phyloP scores from a whole-genome alignment of 2,888 invertebrate genomes.

The Amphipyra berbera region DNA sequence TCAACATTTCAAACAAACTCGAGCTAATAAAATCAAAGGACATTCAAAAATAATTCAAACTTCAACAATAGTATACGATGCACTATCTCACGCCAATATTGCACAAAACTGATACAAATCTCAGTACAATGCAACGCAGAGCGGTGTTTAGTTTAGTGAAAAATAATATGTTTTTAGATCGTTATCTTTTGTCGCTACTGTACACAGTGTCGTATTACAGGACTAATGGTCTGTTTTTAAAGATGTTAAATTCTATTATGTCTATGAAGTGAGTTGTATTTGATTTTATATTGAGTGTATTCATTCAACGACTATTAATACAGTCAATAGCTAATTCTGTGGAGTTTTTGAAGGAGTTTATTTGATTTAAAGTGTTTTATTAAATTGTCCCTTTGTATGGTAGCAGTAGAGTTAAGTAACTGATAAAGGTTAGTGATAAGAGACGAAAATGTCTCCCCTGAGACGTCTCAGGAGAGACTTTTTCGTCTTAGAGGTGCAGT shows the following conservation, averaged over 20 bases:
- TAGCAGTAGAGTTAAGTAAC: too few species aligned
- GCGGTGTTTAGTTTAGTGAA: constrained; percentile 82
- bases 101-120: constrained; percentile 72
- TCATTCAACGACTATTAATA: constrained; percentile 10
- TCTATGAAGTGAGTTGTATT: constrained; percentile 35
- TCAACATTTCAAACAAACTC: constrained; percentile 5
- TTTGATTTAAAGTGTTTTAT: constrained; percentile 2
- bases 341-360: background rate
- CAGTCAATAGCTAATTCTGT: constrained; percentile 5
- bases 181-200: constrained; percentile 75
- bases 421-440: too few species aligned
- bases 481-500: too few species aligned
- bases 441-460: too few species aligned
- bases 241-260: constrained; percentile 47
- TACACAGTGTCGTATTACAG: constrained; percentile 71
- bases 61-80: constrained; percentile 44
- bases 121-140: constrained; percentile 57
- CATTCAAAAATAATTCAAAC: constrained; percentile 30
- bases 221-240: constrained; percentile 61
- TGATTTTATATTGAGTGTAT: constrained; percentile 39
- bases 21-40: constrained; percentile 22
- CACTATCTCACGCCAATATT: constrained; percentile 73
- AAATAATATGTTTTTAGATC: constrained; percentile 87
- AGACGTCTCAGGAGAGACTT: too few species aligned
- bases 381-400: background rate